phyloP scores from a whole-genome alignment of 2,113 vertebrate species.

The Uria aalge region DNA sequence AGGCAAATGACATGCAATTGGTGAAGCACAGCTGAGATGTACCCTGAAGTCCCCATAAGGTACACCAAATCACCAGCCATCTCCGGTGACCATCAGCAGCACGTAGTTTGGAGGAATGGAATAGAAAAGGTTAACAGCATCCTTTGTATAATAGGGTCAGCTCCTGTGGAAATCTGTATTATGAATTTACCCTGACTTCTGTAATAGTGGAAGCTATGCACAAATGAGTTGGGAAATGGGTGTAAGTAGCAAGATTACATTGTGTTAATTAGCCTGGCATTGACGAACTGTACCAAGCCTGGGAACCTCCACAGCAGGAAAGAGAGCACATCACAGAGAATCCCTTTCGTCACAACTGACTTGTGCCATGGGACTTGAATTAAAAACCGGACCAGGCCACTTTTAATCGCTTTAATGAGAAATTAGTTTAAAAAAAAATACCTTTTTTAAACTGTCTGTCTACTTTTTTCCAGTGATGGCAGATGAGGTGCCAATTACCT shows the following conservation, averaged over 20 bases:
- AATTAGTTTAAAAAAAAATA: not conserved
- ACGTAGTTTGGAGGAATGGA: not conserved
- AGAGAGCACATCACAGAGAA: conserved; percentile 31
- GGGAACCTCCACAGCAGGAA: conserved; percentile 49
- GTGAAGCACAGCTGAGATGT: not conserved
- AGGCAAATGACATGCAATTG: not conserved
- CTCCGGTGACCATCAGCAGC: not conserved
- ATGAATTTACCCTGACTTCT: not conserved
- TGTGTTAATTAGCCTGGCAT: conserved; percentile 32
- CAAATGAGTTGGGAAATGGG: conserved; percentile 45
- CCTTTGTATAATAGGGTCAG: not conserved
- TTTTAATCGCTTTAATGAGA: conserved; percentile 39
- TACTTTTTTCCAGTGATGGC: not conserved
- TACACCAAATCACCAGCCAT: not conserved
- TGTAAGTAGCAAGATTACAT: conserved; percentile 4
- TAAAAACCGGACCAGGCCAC: conserved; percentile 45
- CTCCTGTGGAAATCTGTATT: not conserved
- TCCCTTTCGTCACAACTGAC: conserved; percentile 49
- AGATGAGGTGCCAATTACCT: conserved; percentile 31
- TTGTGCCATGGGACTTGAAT: conserved; percentile 42
- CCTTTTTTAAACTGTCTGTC: not conserved
- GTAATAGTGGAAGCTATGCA: not conserved
- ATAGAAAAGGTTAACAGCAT: not conserved
- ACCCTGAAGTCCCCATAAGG: not conserved
- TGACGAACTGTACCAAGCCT: not conserved